Base-by-base conservation (phyloP, 1,140 invertebrate genomes). In the Macrocentrus cingulum region DNA sequence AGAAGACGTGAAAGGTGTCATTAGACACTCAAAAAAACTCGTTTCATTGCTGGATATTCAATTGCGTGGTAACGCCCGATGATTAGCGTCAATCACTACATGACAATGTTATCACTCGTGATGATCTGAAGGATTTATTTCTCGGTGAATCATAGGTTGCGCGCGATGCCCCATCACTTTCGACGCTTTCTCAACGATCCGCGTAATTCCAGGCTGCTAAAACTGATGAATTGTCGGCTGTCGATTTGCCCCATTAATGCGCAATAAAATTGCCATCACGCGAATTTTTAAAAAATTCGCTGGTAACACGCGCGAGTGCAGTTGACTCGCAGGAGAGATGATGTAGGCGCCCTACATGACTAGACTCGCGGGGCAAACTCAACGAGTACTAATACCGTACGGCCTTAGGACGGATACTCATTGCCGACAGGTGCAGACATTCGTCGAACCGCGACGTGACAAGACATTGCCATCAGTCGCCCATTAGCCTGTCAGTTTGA, bases 381-480 rank as follows among this genome's bases (percentile, higher is more conserved):
- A 29, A 29, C 25, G 25, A 29, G 25, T 29, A 29, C 25, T 29
- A 29, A 29, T 29, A 29, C 25, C 9, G 25, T 29, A 29, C 25
- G 4, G 22, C 9, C 29, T 25, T 48, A n/a, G 13, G 49, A 51
- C 49, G 66, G 63, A 68, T 68, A 68, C 65, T 69, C 63, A 69
- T 72, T 66, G 66, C 60, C 56, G 65, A 69, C 75, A 78, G 76
- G 75, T 78, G 76, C 52, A 32, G 59, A 67, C 68, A 51, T 71
- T 74, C 73, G 66, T 54, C 69, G 70, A 76, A 68, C 71, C 70
- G 69, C 72, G 67, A 77, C 71, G 70, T 66, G 68, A 77, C 77
- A 79, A 76, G 75, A 74, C 70, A 76, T 77, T 68, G 70, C 75
- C 75, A 79, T 77, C 75, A 77, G 69, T 65, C 67, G 67, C 62